Evolutionary conservation across 2,888 invertebrate species (phyloP), one percentile per base, ranked within the genome.

Genomic region (Hedychridium roseum): DNA sequence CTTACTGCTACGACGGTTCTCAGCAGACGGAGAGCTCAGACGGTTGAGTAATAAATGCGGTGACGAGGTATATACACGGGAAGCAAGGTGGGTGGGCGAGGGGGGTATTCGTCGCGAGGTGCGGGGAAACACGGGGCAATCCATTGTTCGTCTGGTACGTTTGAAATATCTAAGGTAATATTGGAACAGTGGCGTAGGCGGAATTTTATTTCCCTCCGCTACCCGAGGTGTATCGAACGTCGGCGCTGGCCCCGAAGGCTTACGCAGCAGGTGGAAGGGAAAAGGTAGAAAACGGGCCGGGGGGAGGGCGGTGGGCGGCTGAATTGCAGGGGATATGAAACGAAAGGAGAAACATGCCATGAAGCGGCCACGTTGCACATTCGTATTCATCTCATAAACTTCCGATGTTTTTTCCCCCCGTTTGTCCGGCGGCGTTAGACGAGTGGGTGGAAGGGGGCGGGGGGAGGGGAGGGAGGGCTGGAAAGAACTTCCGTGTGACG

Each of bases 141-240:
- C 54, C 49, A 55, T 50, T 34, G 46, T 28, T 6, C 31, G 43
- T 9, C 16, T 23, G 31, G n/a, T 41, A 34, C 30, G 47, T 26
- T 60, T 64, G 57, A 64, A 64, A 64, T 63, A 63, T 64, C 46
- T 46, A 32, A 47, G 36, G 46, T 58, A 64, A 64, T 63, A 63
- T 64, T 37, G 51, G 54, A 60, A 58, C 57, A 52, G 54, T 58
- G 50, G 50, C 51, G 48, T 51, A 55, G 55, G 54, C 55, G 58
- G 53, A 58, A 64, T 63, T 63, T 63, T 63, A 60, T 64, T 63
- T 52, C 51, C 40, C n/a, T 12, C 39, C 23, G 23, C 44, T 27
- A 21, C 43, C 30, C 36, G 48, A 37, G 16, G 36, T 43, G 50
- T 50, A 60, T 57, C 45, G 64, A 55, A 45, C 47, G 48, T n/a